phyloP scores from a whole-genome alignment of 2,888 invertebrate genomes.

The Ichneumon xanthorius region DNA sequence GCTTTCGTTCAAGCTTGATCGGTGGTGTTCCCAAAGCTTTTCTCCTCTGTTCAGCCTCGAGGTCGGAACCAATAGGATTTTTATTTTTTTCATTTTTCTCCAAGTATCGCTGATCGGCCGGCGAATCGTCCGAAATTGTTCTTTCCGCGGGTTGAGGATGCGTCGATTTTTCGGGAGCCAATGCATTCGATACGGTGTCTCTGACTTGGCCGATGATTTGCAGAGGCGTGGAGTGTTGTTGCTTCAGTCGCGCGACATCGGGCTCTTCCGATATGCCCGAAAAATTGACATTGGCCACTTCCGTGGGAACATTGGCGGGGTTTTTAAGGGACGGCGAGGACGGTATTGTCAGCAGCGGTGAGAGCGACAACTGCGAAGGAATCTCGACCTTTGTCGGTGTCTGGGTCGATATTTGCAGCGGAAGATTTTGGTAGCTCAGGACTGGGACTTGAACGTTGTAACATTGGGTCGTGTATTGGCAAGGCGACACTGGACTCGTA shows the following conservation, averaged over 20 bases:
- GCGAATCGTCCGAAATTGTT: neutral
- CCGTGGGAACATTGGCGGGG: constrained; percentile 7
- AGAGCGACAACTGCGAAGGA: constrained; percentile 58
- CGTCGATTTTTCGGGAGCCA: neutral
- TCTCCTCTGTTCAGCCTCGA: constrained; percentile 12
- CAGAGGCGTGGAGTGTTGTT: constrained; percentile 2
- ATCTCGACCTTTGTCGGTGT: constrained; percentile 56
- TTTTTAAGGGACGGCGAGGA: constrained; percentile 42
- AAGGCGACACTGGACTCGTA: constrained; percentile 46
- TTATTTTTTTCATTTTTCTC: neutral
- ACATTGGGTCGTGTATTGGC: constrained; percentile 71
- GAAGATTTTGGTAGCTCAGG: constrained; percentile 74
- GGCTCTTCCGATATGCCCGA: constrained; percentile 34
- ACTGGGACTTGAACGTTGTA: constrained; percentile 75
- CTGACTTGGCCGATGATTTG: neutral
- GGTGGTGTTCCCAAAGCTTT: constrained; percentile 53
- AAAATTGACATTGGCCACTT: constrained; percentile 17
- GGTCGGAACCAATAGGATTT: neutral
- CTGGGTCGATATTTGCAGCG: constrained; percentile 71
- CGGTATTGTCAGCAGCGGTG: constrained; percentile 44
- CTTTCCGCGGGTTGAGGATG: neutral
- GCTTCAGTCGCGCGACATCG: neutral
- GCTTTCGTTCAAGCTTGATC: constrained; percentile 43
- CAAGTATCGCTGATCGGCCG: neutral
- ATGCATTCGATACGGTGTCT: neutral